Base-by-base conservation (phyloP, 2,888 invertebrate species). In the Hyposoter didymator region DNA sequence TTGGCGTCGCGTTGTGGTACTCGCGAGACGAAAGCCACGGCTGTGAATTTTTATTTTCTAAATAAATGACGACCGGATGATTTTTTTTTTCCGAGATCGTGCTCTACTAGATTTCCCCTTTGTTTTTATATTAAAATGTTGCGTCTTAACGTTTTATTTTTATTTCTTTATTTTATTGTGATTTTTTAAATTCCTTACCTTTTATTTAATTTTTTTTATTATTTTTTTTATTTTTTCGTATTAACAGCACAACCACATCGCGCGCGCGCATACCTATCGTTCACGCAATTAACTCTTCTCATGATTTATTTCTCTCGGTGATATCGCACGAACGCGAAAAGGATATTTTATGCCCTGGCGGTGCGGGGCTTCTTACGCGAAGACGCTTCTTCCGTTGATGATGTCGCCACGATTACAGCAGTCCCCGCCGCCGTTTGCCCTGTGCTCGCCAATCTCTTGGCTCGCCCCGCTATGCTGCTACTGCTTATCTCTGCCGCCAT, bases 321-420 rank as follows among this genome's bases (percentile, higher is more conserved):
- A 86, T 85, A 72, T 88, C 87, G 88, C 52, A 70, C 74, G 70
- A 81, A 81, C 76, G 32, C 80, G 47, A 73, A 69, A 47, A 74
- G 76, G 69, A 19, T 55, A 49, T 91, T 88, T 93, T 93, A 93
- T 90, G 92, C 91, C 87, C 92, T 90, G 83, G 92, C 91, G 84
- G 92, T 91, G 82, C 93, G 93, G 84, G 92, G 91, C 84, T 93
- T 93, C 89, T 93, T 93, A 86, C 93, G 92, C 47, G 92, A 86
- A 76, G 91, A 86, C 62, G 90, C 75, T 80, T 92, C 92, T 74
- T 92, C 93, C 66, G 88, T 87, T 45, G 86, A 89, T 76, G 91
- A 87, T 67, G 88, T 80, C 47, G 89, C 43, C 17, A 55, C 72
- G 76, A 81, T 78, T 52, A 82, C 70, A 28, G 86, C 79, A 52